A percentile compares a stretch with the other conserved stretches of the same genome.
Evolutionary conservation across 2,888 invertebrate species (phyloP).

Genomic region (Thumatha senex): DNA sequence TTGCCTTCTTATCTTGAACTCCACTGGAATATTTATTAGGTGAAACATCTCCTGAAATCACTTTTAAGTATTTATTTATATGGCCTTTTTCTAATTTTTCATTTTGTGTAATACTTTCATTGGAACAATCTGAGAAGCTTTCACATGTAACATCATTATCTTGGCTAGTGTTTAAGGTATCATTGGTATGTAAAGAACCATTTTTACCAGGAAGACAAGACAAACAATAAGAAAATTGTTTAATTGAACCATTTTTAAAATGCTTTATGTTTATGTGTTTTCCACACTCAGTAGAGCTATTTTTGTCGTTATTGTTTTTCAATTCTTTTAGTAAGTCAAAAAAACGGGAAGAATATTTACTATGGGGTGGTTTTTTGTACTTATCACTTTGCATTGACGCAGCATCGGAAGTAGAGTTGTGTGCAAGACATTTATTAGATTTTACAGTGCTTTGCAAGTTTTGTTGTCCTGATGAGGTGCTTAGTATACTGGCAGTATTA

Average conservation of each 20-base stretch:
- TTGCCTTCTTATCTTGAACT: not conserved
- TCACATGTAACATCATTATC: too few species aligned
- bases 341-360: not conserved
- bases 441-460: not conserved
- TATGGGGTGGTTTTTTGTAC: not conserved
- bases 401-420: not conserved
- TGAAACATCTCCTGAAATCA: not conserved
- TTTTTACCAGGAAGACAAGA: too few species aligned
- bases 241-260: not conserved
- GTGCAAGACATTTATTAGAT: not conserved
- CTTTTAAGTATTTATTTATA: not conserved
- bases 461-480: not conserved
- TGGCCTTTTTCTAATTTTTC: not conserved
- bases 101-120: too few species aligned
- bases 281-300: not conserved
- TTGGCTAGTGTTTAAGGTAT: too few species aligned
- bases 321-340: not conserved
- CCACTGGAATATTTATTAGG: not conserved
- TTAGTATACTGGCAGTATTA: not conserved
- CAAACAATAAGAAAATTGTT: too few species aligned
- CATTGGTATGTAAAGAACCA: too few species aligned
- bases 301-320: not conserved
- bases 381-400: not conserved
- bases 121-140: too few species aligned
- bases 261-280: not conserved